A percentile compares a stretch with the other conserved stretches of the same genome.
These are phyloP conservation scores for Edolisoma coerulescens DNA, from an alignment of 2,113 vertebrate genomes.

Conservation along the genomic window DNA sequence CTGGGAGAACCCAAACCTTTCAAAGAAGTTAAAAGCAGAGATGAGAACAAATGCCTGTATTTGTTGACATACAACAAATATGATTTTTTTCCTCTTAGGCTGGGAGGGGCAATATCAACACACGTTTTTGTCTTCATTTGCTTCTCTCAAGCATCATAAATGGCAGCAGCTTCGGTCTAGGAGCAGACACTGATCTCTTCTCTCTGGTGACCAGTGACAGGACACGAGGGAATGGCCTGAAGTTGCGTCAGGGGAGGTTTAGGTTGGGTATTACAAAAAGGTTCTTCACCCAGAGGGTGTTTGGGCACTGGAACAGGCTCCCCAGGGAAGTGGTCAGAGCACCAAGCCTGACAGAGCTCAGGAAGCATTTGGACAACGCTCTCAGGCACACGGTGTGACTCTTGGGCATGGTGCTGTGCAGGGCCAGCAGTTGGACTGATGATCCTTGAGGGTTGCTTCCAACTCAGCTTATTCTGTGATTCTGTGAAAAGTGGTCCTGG, in stretches of 20 bases:
- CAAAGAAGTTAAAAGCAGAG: not conserved
- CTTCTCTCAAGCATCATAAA: not conserved
- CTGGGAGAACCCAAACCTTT: not conserved
- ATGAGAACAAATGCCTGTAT: not conserved
- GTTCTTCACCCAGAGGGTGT: not conserved
- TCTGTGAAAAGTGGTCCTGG: not conserved
- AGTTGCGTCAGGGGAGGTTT: not conserved
- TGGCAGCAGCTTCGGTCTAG: accelerated
- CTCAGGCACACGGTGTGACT: not conserved
- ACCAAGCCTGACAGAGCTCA: not conserved
- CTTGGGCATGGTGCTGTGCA: not conserved
- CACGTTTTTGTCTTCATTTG: not conserved
- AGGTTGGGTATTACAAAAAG: not conserved
- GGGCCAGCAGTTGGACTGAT: not conserved
- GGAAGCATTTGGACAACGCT: accelerated
- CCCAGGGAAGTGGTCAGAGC: not conserved
- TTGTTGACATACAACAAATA: not conserved
- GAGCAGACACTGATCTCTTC: not conserved
- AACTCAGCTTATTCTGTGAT: not conserved
- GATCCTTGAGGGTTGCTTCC: not conserved
- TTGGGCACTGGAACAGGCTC: not conserved
- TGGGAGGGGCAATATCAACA: not conserved
- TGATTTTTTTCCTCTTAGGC: not conserved
- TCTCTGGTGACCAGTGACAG: not conserved
- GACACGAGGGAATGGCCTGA: not conserved